These are phyloP conservation scores for Xanthorhoe designata DNA, from an alignment of 2,888 invertebrate species.

Conservation along the genomic window DNA sequence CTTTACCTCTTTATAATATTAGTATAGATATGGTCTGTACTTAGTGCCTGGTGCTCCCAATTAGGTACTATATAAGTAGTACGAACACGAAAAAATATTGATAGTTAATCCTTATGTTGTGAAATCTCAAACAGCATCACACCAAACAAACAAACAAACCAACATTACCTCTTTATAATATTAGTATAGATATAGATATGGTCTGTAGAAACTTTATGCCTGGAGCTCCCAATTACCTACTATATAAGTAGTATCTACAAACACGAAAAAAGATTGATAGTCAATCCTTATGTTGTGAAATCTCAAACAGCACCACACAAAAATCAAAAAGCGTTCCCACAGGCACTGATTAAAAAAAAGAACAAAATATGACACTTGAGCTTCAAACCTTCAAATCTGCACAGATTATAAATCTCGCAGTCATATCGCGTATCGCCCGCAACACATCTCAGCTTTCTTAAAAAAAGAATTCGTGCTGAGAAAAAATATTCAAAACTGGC, in stretches of 20 bases:
- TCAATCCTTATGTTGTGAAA: background rate
- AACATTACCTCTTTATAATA: no score
- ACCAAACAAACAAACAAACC: no score
- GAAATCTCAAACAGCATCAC: conserved; percentile 17
- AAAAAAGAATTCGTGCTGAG: conserved; percentile 53
- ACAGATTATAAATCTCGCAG: conserved; percentile 62
- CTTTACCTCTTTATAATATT: no score
- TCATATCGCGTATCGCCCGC: conserved; percentile 72
- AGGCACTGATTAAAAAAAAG: conserved; percentile 50
- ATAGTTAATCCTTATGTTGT: background rate
- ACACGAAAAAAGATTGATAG: no score
- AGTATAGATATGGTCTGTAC: no score
- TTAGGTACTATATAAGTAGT: no score
- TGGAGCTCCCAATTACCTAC: no score
- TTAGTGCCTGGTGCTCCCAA: no score
- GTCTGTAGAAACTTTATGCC: no score
- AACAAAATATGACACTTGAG: conserved; percentile 56
- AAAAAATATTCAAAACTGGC: background rate
- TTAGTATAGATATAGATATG: no score
- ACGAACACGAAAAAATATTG: no score
- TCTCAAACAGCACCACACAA: conserved; percentile 19
- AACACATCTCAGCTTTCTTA: conserved; percentile 65
- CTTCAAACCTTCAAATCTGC: conserved; percentile 53
- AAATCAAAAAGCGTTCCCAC: conserved; percentile 35
- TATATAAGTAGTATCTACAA: no score